A percentile compares a stretch with the other conserved stretches of the same genome.
These are phyloP conservation scores for Autographa pulchrina DNA, from an alignment of 2,888 invertebrate species.

Conservation along the genomic window DNA sequence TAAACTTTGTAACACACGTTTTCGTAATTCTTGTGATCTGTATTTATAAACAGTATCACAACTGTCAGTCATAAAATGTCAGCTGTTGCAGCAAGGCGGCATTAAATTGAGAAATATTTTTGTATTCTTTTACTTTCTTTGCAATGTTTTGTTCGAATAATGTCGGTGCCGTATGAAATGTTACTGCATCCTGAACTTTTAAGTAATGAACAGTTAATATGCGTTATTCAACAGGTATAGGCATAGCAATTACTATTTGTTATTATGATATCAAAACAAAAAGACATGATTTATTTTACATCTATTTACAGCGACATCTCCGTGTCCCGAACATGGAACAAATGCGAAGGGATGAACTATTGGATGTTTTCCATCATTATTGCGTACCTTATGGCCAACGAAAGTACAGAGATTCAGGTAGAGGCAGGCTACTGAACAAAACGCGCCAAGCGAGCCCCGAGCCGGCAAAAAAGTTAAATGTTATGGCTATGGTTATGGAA, in stretches of 20 bases:
- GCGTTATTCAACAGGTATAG: constrained; percentile 80
- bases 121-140: constrained; percentile 27
- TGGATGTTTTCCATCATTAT: constrained; percentile 82
- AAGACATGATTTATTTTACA: constrained; percentile 14
- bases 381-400: constrained; percentile 86
- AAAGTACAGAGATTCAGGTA: constrained; percentile 80
- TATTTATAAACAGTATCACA: background rate
- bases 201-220: constrained; percentile 78
- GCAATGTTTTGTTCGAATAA: constrained; percentile 59
- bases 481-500: constrained; percentile 49
- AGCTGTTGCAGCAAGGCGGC: constrained; percentile 35
- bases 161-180: constrained; percentile 81
- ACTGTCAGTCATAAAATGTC: constrained; percentile 14
- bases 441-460: constrained; percentile 74
- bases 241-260: constrained; percentile 15
- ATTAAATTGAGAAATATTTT: constrained; percentile 34
- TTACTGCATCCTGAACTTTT: constrained; percentile 85
- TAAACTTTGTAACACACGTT: no score
- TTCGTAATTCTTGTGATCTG: background rate
- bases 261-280: constrained; percentile 37
- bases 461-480: constrained; percentile 59
- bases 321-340: constrained; percentile 72
- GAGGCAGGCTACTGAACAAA: constrained; percentile 80
- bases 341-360: constrained; percentile 77
- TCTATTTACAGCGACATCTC: constrained; percentile 78